phyloP scores from a whole-genome alignment of 2,888 invertebrate species.

The Myopa tessellatipennis region DNA sequence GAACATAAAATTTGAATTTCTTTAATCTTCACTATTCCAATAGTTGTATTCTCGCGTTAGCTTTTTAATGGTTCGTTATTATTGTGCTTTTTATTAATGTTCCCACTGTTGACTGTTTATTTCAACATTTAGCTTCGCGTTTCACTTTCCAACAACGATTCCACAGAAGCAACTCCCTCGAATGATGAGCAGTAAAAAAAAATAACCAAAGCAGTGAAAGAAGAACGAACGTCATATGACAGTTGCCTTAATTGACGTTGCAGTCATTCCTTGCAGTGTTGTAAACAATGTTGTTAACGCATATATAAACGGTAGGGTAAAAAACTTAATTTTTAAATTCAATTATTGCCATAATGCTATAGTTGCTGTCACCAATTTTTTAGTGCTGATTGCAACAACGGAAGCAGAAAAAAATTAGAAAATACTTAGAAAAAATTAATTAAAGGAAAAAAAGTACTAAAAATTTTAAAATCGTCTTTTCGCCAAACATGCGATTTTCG shows the following conservation, averaged over 20 bases:
- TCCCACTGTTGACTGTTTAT: neutral
- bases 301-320: too few species aligned
- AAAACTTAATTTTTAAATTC: too few species aligned
- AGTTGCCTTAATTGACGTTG: neutral
- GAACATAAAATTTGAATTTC: neutral
- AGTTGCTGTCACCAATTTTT: too few species aligned
- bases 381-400: too few species aligned
- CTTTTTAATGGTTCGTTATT: neutral
- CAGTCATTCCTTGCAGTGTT: too few species aligned
- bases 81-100: neutral
- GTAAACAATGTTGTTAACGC: too few species aligned
- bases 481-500: too few species aligned
- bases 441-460: too few species aligned
- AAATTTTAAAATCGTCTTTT: too few species aligned
- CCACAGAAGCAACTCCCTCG: slow-evolving; percentile 38
- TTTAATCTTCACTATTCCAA: slow-evolving; percentile 8
- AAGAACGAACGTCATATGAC: slow-evolving; percentile 34
- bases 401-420: too few species aligned
- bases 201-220: neutral
- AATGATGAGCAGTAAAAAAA: slow-evolving; percentile 31
- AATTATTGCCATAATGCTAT: too few species aligned
- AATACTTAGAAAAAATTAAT: too few species aligned
- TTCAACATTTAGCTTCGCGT: slow-evolving; percentile 37
- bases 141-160: slow-evolving; percentile 22
- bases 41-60: neutral